Evolutionary conservation across 2,113 vertebrate species (phyloP).

Genomic region (Ginglymostoma cirratum): DNA sequence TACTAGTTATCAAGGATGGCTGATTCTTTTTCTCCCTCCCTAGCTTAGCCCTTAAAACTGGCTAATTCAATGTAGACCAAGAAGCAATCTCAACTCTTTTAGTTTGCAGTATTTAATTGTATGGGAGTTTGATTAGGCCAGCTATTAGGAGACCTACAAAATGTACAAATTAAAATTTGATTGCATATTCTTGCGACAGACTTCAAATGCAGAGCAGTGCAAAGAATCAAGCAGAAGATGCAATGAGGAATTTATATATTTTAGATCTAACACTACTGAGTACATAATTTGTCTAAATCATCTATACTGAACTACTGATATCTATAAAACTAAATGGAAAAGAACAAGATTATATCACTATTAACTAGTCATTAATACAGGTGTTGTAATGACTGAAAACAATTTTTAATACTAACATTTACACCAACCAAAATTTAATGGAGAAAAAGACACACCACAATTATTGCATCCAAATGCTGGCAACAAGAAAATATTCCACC

Average conservation of each 20-base stretch:
- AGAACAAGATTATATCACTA: too few relatives aligned
- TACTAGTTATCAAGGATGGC: not conserved
- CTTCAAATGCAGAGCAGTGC: not conserved
- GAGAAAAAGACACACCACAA: not conserved
- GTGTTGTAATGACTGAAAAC: not conserved
- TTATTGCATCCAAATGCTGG: not conserved
- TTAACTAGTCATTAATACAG: not conserved
- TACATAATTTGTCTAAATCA: not conserved
- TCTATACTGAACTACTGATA: not conserved
- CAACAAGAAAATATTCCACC: not conserved
- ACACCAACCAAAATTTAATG: not conserved
- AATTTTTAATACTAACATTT: conserved; percentile 3
- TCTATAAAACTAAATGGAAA: not conserved
- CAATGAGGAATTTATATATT: too few relatives aligned
- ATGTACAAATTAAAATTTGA: conserved; percentile 11
- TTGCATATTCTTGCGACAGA: not conserved
- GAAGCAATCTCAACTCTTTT: not conserved
- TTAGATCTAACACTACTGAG: not conserved
- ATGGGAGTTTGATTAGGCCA: not conserved
- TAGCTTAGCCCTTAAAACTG: not conserved
- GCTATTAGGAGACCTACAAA: not conserved
- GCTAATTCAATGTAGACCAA: not conserved
- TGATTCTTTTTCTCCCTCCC: not conserved
- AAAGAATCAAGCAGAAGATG: not conserved
- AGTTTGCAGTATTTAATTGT: not conserved